phyloP scores from a whole-genome alignment of 2,888 invertebrate genomes.

The Clunio marinus region DNA sequence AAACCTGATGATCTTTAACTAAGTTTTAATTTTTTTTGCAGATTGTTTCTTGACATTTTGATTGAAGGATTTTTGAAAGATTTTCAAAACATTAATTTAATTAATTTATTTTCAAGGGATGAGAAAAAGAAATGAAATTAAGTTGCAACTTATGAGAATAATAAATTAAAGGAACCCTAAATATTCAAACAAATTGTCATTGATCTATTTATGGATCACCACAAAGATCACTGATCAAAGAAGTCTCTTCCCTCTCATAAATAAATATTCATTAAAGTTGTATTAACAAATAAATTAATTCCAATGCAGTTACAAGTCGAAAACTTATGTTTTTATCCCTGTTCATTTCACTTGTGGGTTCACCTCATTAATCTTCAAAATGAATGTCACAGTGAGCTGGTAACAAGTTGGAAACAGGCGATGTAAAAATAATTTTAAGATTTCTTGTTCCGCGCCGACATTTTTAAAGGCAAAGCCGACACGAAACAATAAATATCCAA shows the following conservation, averaged over 20 bases:
- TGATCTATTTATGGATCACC: slow-evolving; percentile 9
- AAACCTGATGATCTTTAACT: slow-evolving; percentile 36
- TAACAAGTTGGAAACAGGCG: slow-evolving; percentile 26
- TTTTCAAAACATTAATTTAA: too few relatives aligned
- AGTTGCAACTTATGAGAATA: too few relatives aligned
- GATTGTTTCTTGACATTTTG: too few relatives aligned
- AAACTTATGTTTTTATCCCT: slow-evolving; percentile 6
- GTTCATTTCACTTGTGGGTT: slow-evolving; percentile 19
- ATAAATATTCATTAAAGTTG: neutral
- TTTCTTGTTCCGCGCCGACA: neutral
- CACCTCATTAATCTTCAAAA: slow-evolving; percentile 39
- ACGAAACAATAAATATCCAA: slow-evolving; percentile 38
- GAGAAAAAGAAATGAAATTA: too few relatives aligned
- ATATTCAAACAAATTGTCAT: slow-evolving; percentile 9
- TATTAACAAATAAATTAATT: slow-evolving; percentile 17
- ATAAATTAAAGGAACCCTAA: neutral
- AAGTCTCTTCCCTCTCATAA: neutral
- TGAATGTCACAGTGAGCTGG: slow-evolving; percentile 2
- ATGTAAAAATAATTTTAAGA: neutral
- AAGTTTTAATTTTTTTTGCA: too few relatives aligned
- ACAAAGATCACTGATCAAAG: slow-evolving; percentile 14
- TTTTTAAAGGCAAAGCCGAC: neutral
- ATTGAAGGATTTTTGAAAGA: too few relatives aligned
- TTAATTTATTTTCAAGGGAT: too few relatives aligned
- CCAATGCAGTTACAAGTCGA: neutral